phyloP scores from a whole-genome alignment of 1,140 invertebrate species.

The Thaumatotibia leucotreta region DNA sequence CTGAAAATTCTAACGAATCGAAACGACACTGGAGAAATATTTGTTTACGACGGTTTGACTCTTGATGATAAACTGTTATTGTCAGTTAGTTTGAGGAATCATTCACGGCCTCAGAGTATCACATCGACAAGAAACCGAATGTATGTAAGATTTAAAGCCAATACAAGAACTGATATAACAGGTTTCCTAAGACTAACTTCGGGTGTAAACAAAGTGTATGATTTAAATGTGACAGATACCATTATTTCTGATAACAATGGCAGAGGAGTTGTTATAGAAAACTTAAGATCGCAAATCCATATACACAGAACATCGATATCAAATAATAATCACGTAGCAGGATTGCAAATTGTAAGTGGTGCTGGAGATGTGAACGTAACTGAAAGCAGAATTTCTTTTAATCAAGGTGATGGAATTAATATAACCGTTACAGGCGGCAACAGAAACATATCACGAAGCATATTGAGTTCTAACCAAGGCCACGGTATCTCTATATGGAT shows the following conservation, averaged over 20 bases:
- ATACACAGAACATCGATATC: constrained; percentile 89
- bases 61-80: constrained; percentile 82
- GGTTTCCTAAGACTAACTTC: constrained; percentile 87
- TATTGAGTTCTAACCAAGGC: constrained; percentile 87
- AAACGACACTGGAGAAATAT: constrained; percentile 84
- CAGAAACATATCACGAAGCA: constrained; percentile 90
- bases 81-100: constrained; percentile 83
- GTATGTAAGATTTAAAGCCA: constrained; percentile 84
- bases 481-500: constrained; percentile 92
- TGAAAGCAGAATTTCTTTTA: constrained; percentile 91
- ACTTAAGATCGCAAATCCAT: constrained; percentile 87
- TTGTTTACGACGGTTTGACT: constrained; percentile 87
- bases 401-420: constrained; percentile 94
- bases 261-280: constrained; percentile 92
- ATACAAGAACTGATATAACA: constrained; percentile 82
- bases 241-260: constrained; percentile 93
- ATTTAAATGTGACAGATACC: constrained; percentile 91
- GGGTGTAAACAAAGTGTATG: constrained; percentile 88
- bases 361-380: constrained; percentile 96
- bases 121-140: constrained; percentile 87
- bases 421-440: constrained; percentile 94
- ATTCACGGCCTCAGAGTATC: constrained; percentile 89
- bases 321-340: constrained; percentile 91
- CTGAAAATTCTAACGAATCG: constrained; percentile 84
- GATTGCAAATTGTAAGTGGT: constrained; percentile 90